Evolutionary conservation across 2,888 invertebrate genomes (phyloP), one percentile per base, ranked within the genome.

Genomic region (Athalia cordata): DNA sequence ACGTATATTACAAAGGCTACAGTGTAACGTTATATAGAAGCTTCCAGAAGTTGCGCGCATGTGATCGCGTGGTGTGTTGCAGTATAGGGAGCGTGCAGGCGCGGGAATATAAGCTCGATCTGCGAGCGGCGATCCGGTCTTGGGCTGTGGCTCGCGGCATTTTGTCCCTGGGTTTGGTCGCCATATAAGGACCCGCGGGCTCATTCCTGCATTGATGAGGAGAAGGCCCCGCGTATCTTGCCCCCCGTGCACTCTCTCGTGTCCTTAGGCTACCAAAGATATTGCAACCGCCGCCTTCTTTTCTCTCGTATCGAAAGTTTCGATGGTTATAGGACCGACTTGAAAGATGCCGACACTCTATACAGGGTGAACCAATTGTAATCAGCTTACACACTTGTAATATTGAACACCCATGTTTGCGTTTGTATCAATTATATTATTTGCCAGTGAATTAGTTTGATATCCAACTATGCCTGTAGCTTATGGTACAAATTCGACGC

Each of bases 191-290:
- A 61, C 75, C 64, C 75, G 61, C 75, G 61, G 75, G 75, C 61
- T 64, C 75, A 75, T 75, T 75, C 75, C 75, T 75, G 75, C 64
- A 75, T 62, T 75, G 62, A 75, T 72, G 75, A 75, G 75, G 57
- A 29, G 29, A 29, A 29, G 29, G 29, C 29, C 29, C 62, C 52
- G n/a, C 75, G 75, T 75, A 57, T 61, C 75, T 62, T 61, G 62
- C 64, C 75, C 62, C 29, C 29, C 29, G 29, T 29, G 29, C 29
- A 29, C 29, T 29, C 29, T 29, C 29, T 2, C 29, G 29, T 29
- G 29, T 29, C 29, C 29, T 29, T 29, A 29, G 29, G 50, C 75
- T 64, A 64, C 75, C 75, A 75, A 62, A 75, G 75, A 75, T 75
- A 75, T 64, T 64, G 75, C 75, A 64, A 62, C 64, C 62, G 62